phyloP scores from a whole-genome alignment of 1,140 invertebrate species.

The Nilaparvata lugens region DNA sequence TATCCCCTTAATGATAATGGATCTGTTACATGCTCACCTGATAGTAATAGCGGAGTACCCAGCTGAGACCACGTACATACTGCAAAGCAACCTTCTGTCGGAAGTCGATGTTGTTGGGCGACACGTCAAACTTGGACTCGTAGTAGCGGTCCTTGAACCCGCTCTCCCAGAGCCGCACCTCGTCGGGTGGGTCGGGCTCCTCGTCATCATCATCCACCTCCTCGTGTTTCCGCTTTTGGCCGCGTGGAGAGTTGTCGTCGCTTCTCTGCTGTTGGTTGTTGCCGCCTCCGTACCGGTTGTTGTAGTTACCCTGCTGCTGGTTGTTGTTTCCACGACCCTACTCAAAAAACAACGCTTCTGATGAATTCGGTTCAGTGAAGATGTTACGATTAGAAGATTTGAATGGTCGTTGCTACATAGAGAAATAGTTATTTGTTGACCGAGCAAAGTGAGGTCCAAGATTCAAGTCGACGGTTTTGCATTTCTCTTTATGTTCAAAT shows the following conservation, averaged over 20 bases:
- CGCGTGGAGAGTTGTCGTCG: constrained; percentile 17
- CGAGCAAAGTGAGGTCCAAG: too few relatives aligned
- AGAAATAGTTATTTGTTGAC: too few relatives aligned
- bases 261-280: constrained; percentile 2
- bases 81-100: constrained; percentile 75
- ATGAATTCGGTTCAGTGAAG: too few relatives aligned
- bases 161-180: constrained; percentile 93
- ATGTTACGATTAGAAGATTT: too few relatives aligned
- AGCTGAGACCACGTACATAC: constrained; percentile 93
- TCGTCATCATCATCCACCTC: constrained; percentile 43
- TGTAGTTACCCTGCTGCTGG: too few relatives aligned
- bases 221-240: constrained; percentile 41
- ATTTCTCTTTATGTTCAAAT: too few relatives aligned
- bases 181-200: constrained; percentile 77
- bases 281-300: not conserved
- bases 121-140: constrained; percentile 92
- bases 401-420: too few relatives aligned
- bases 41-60: constrained; percentile 98
- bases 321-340: not conserved
- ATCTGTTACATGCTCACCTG: constrained; percentile 54
- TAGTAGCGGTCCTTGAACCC: constrained; percentile 99
- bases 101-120: constrained; percentile 70
- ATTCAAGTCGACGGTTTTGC: too few relatives aligned
- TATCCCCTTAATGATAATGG: too few relatives aligned
- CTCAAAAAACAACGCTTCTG: too few relatives aligned